Evolutionary conservation across 2,888 invertebrate species (phyloP).

Genomic region (Caenorhabditis becei): DNA sequence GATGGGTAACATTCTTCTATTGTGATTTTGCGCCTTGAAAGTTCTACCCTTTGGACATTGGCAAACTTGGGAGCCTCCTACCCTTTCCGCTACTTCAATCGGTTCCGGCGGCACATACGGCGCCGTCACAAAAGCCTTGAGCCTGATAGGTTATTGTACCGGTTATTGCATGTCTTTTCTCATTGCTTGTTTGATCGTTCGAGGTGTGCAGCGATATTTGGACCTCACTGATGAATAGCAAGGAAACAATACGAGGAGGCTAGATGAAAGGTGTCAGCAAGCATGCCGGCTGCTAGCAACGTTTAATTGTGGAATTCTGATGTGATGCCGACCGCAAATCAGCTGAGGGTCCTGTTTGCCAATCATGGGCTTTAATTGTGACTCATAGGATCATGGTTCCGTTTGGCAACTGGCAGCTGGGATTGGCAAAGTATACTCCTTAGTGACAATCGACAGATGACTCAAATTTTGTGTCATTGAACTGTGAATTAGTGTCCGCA

Average conservation of each 20-base stretch:
- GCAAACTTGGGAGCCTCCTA: neutral
- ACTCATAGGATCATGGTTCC: conserved; percentile 10
- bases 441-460: conserved; percentile 12
- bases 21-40: conserved; percentile 6
- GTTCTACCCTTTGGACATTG: neutral
- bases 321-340: conserved; percentile 48
- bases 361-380: conserved; percentile 39
- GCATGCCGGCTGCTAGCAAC: conserved; percentile 45
- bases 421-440: neutral
- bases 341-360: conserved; percentile 52
- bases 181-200: conserved; percentile 47
- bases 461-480: neutral
- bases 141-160: conserved; percentile 58
- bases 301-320: conserved; percentile 53
- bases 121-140: conserved; percentile 25
- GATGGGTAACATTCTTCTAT: conserved; percentile 12
- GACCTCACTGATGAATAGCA: conserved; percentile 55
- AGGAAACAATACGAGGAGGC: conserved; percentile 55
- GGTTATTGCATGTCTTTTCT: conserved; percentile 34
- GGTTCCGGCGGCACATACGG: conserved; percentile 48
- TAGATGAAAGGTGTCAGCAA: conserved; percentile 56
- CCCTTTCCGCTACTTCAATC: neutral
- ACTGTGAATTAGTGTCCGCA: neutral
- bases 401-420: too few species aligned
- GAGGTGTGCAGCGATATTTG: conserved; percentile 45